Base-by-base conservation (phyloP, 1,140 invertebrate species). In the Halictus rubicundus region DNA sequence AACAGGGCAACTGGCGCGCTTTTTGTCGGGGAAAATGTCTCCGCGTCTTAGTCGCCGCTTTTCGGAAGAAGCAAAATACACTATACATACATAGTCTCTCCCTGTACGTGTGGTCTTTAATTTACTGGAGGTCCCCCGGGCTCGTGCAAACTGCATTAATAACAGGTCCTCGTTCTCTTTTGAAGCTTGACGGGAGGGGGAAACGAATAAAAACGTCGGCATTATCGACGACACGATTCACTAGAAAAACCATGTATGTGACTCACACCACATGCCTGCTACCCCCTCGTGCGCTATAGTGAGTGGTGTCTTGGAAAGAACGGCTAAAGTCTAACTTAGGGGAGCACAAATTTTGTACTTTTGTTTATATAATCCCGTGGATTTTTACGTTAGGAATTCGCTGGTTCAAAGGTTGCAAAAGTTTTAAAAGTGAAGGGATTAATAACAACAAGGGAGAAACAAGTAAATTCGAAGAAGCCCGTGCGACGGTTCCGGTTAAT, bases 71-170 rank as follows among this genome's bases (percentile, higher is more conserved):
- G 37, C 57, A 49, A 25, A 57, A 59, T 68, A 42, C 39, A 9
- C 39, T 42, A 59, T 39, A 39, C 39, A 21, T 23, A 6, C 7
- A 6, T 8, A 6, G 6, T 9, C 10, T 0, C 32, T 16, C 19
- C n/a, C 39, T 59, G 39, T 9, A 25, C 54, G 23, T 8, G 39
- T 27, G n/a, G 39, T 60, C 39, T 69, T 76, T 69, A 76, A 77
- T 77, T 77, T 69, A 49, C 65, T 60, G 54, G 65, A n/a, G 39
- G 39, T 10, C 32, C 46, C n/a, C 37, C 14, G 19, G 64, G 10
- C n/a, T 68, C 52, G n/a, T 7, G 73, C 64, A 46, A 68, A 75
- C 49, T 75, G 73, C 63, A 68, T 75, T 59, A 60, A 76, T 68
- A 76, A 76, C 74, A 49, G 59, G 65, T 37, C 54, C 21, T 21